These are phyloP conservation scores for Flexamia atlantica DNA, from an alignment of 2,888 invertebrate genomes.

Conservation along the genomic window DNA sequence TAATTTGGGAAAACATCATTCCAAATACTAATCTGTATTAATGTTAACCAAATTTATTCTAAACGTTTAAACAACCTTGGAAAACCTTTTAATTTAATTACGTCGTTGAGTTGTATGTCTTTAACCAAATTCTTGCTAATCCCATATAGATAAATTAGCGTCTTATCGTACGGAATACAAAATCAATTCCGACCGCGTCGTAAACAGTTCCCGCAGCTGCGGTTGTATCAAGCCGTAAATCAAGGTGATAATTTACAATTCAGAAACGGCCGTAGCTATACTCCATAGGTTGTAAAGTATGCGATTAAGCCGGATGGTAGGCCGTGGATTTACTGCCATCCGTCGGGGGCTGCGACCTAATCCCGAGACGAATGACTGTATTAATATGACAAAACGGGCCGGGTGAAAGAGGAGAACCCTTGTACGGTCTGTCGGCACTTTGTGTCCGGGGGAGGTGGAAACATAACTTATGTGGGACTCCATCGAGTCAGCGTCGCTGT, in stretches of 20 bases:
- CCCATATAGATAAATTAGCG: not conserved
- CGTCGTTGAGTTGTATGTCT: too few relatives aligned
- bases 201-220: not conserved
- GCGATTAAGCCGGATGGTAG: not conserved
- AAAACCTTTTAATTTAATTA: too few relatives aligned
- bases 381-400: constrained; percentile 59
- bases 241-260: constrained; percentile 26
- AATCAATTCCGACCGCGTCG: not conserved
- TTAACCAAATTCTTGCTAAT: too few relatives aligned
- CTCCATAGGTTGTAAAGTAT: constrained; percentile 8
- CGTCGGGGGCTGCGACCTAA: not conserved
- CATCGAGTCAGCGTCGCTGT: constrained; percentile 65
- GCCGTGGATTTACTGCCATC: too few relatives aligned
- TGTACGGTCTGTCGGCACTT: constrained; percentile 61
- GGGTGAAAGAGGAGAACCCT: constrained; percentile 48
- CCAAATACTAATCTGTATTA: not conserved
- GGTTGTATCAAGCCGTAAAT: not conserved
- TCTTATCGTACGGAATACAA: not conserved
- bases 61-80: too few relatives aligned
- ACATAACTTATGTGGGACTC: constrained; percentile 64
- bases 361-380: constrained; percentile 48
- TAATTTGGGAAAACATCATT: too few relatives aligned
- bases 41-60: too few relatives aligned
- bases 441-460: constrained; percentile 56
- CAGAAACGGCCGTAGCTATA: constrained; percentile 21